phyloP scores from a whole-genome alignment of 2,797 vertebrate species.

The Trematomus bernacchii region DNA sequence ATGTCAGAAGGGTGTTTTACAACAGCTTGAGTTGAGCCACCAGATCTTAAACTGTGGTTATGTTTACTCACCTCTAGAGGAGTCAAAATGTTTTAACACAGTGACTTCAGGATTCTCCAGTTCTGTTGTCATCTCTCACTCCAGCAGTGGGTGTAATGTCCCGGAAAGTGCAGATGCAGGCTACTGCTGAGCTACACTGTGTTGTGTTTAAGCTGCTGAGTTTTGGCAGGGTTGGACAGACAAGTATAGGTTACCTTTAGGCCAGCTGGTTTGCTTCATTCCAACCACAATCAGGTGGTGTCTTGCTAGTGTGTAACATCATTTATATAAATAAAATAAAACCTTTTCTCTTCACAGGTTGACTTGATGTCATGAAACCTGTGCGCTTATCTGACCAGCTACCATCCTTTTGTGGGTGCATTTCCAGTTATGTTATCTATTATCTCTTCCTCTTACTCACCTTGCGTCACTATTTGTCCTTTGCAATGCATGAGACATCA shows the following conservation, averaged over 20 bases:
- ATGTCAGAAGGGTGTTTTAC: too few relatives aligned
- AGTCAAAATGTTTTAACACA: too few relatives aligned
- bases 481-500: constrained; percentile 72
- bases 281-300: not conserved
- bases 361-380: not conserved
- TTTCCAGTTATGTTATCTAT: constrained; percentile 8
- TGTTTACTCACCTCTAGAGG: too few relatives aligned
- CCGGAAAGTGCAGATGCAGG: too few relatives aligned
- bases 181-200: too few relatives aligned
- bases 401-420: not conserved
- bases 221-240: too few relatives aligned
- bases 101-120: too few relatives aligned
- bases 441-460: constrained; percentile 17
- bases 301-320: not conserved
- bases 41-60: too few relatives aligned
- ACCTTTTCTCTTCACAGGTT: not conserved
- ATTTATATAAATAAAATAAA: not conserved
- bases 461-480: constrained; percentile 52
- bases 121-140: too few relatives aligned
- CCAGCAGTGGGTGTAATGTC: too few relatives aligned
- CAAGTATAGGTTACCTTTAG: not conserved
- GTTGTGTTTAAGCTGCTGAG: too few relatives aligned
- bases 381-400: constrained; percentile 11
- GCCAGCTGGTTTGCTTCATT: not conserved
- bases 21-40: too few relatives aligned